phyloP scores from a whole-genome alignment of 1,140 invertebrate species.

The Drosophila dunni region DNA sequence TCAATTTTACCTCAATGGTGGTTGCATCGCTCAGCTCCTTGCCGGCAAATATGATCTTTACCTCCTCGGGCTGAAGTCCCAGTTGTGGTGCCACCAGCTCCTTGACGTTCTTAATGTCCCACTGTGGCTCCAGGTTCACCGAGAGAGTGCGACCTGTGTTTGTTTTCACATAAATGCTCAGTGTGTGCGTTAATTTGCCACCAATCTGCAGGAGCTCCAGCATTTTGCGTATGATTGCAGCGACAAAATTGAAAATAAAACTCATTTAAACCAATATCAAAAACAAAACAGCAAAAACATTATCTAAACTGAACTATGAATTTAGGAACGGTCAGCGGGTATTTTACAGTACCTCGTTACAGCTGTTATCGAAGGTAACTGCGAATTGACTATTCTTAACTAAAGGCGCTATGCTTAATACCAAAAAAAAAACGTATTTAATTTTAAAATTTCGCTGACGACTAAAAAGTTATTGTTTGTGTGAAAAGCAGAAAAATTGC shows the following conservation, averaged over 20 bases:
- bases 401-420: background rate
- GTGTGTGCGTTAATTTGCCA: constrained; percentile 87
- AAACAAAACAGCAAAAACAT: constrained; percentile 23
- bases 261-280: constrained; percentile 85
- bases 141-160: constrained; percentile 89
- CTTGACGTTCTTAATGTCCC: constrained; percentile 91
- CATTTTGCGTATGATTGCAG: constrained; percentile 87
- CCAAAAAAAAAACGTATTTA: background rate
- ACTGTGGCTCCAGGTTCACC: constrained; percentile 90
- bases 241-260: constrained; percentile 86
- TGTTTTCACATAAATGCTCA: constrained; percentile 90
- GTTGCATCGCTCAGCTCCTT: constrained; percentile 92
- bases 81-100: constrained; percentile 89
- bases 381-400: background rate
- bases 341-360: constrained; percentile 17
- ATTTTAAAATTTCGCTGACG: background rate
- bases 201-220: constrained; percentile 88
- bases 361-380: background rate
- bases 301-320: constrained; percentile 17
- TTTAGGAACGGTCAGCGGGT: constrained; percentile 19
- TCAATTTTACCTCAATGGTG: constrained; percentile 87
- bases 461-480: too few relatives aligned
- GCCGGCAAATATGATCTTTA: constrained; percentile 94
- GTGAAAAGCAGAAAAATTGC: background rate
- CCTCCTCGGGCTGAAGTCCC: constrained; percentile 88